phyloP scores from a whole-genome alignment of 2,888 invertebrate genomes.

The Caenorhabditis angaria region DNA sequence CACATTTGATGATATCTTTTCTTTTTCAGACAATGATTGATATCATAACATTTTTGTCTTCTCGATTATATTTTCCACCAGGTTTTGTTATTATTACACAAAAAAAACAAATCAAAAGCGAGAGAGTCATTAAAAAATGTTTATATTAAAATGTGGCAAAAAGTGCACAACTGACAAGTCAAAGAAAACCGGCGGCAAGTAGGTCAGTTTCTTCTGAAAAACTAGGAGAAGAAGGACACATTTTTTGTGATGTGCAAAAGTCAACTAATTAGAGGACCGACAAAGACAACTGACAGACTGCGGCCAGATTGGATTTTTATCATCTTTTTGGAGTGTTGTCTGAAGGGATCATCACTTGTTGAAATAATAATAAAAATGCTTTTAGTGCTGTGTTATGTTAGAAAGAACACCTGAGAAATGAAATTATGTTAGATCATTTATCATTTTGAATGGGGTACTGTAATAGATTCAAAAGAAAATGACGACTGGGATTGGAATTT shows the following conservation, averaged over 20 bases:
- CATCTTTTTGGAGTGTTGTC: background rate
- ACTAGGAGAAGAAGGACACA: constrained; percentile 17
- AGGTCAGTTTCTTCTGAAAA: constrained; percentile 51
- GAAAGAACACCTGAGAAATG: background rate
- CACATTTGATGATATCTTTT: constrained; percentile 16
- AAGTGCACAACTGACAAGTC: constrained; percentile 28
- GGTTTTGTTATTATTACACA: background rate
- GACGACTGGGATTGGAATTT: no score
- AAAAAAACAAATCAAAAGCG: background rate
- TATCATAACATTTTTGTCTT: background rate
- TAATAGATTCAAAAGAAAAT: no score
- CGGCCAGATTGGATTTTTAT: background rate
- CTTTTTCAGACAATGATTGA: constrained; percentile 30
- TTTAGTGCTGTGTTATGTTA: background rate
- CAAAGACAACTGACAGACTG: constrained; percentile 41
- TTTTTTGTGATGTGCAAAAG: constrained; percentile 30
- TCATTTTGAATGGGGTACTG: background rate
- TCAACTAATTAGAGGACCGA: constrained; percentile 27
- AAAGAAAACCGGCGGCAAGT: constrained; percentile 23
- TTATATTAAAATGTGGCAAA: constrained; percentile 1
- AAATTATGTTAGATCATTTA: background rate
- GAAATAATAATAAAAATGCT: constrained; percentile 20
- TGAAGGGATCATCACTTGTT: constrained; percentile 34
- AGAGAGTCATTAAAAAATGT: background rate
- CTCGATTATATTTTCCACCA: no score